Percentiles rank a stretch among this genome's conserved stretches.
These are phyloP conservation scores for Sipha flava DNA, from an alignment of 1,140 invertebrate genomes.

Conservation along the genomic window DNA sequence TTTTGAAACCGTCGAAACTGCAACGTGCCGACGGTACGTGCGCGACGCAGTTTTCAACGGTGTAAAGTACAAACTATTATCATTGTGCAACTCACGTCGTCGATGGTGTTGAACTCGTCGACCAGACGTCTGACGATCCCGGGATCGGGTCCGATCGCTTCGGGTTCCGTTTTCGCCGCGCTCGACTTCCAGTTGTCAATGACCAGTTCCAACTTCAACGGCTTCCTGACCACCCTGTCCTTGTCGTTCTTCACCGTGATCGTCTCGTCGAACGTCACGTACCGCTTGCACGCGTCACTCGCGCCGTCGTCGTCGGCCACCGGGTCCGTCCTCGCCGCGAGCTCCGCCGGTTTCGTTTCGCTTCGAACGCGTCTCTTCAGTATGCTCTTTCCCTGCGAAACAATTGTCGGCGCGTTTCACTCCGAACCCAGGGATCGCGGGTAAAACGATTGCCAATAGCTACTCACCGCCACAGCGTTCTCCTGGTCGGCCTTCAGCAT, in stretches of 20 bases:
- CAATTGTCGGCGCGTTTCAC: no score
- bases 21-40: no score
- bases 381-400: neutral
- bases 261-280: neutral
- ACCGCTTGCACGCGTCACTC: neutral
- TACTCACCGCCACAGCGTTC: neutral
- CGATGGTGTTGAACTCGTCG: neutral
- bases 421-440: no score
- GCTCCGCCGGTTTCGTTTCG: neutral
- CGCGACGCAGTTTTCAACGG: no score
- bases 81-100: neutral
- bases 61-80: no score
- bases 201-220: neutral
- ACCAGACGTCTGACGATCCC: neutral
- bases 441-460: no score
- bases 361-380: neutral
- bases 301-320: neutral
- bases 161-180: no score
- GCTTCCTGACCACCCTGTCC: neutral
- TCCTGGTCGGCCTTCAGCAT: neutral
- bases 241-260: neutral
- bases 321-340: neutral
- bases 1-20: no score
- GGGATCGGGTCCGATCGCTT: neutral
- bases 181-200: neutral